Evolutionary conservation across 2,797 vertebrate genomes (phyloP).

Genomic region (Buceros bicornis): DNA sequence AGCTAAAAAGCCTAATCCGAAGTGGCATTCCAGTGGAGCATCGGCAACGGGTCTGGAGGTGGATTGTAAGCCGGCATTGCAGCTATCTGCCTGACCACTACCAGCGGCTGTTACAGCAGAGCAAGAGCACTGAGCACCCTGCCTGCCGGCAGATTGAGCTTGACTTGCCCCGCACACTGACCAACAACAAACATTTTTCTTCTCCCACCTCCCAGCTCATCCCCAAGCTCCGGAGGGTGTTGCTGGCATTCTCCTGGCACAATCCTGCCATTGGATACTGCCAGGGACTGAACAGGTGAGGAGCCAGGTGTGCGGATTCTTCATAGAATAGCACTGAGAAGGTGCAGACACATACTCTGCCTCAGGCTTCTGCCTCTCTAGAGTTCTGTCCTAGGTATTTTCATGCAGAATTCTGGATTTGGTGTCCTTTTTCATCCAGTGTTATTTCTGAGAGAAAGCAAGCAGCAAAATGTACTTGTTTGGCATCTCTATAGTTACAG

Average conservation of each 20-base stretch:
- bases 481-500: not conserved
- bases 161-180: constrained; percentile 93
- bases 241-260: constrained; percentile 95
- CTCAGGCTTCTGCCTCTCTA: not conserved
- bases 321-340: not conserved
- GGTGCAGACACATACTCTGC: not conserved
- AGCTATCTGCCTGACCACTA: constrained; percentile 81
- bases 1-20: constrained; percentile 89
- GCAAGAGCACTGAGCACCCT: constrained; percentile 80
- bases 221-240: constrained; percentile 88
- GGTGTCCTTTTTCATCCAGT: not conserved
- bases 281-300: constrained; percentile 93
- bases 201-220: constrained; percentile 87
- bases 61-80: constrained; percentile 81
- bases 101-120: constrained; percentile 83
- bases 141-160: constrained; percentile 94
- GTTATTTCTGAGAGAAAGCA: not conserved
- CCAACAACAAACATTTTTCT: constrained; percentile 90
- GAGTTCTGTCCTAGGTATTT: not conserved
- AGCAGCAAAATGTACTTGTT: not conserved
- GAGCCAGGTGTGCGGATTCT: not conserved
- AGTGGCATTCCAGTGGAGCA: constrained; percentile 87
- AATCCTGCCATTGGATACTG: constrained; percentile 93
- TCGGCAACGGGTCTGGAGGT: constrained; percentile 88
- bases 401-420: not conserved